Percentiles rank a stretch among this genome's conserved stretches.
Evolutionary conservation across 2,888 invertebrate genomes (phyloP).

Genomic region (Ichneumoninae sp.): DNA sequence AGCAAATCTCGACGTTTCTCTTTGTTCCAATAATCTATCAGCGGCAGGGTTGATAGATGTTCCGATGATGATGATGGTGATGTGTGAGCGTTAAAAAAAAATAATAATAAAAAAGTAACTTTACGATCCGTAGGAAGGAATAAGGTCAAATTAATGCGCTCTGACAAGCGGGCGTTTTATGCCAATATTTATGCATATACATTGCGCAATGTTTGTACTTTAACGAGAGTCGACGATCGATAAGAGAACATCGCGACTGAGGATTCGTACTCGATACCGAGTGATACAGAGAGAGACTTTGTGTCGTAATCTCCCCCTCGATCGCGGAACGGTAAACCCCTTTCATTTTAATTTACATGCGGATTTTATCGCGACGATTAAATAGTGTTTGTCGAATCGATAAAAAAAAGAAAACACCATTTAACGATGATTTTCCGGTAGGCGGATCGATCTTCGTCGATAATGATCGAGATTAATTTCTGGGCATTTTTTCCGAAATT

Average conservation of each 20-base stretch:
- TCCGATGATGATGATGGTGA: conserved; percentile 28
- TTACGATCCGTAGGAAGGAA: conserved; percentile 52
- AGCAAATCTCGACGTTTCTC: conserved; percentile 42
- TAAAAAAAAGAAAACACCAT: not conserved
- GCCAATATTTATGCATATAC: conserved; percentile 35
- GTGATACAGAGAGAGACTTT: conserved; percentile 30
- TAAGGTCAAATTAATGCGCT: conserved; percentile 63
- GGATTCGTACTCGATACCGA: conserved; percentile 16
- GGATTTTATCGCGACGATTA: not conserved
- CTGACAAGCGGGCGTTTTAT: conserved; percentile 42
- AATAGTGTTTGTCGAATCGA: not conserved
- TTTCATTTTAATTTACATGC: conserved; percentile 1
- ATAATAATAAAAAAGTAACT: conserved; percentile 84
- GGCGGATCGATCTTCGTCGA: not conserved
- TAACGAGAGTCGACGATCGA: conserved; percentile 62
- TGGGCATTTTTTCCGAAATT: no score
- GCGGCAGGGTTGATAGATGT: conserved; percentile 39
- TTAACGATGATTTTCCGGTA: no score
- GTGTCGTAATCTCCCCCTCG: conserved; percentile 35
- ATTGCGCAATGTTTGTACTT: conserved; percentile 54
- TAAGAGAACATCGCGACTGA: conserved; percentile 48
- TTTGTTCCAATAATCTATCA: conserved; percentile 59
- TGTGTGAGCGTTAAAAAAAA: conserved; percentile 56
- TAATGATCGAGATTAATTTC: no score
- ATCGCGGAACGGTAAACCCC: not conserved